These are phyloP conservation scores for Sardina pilchardus DNA, from an alignment of 2,113 vertebrate genomes.

Conservation along the genomic window DNA sequence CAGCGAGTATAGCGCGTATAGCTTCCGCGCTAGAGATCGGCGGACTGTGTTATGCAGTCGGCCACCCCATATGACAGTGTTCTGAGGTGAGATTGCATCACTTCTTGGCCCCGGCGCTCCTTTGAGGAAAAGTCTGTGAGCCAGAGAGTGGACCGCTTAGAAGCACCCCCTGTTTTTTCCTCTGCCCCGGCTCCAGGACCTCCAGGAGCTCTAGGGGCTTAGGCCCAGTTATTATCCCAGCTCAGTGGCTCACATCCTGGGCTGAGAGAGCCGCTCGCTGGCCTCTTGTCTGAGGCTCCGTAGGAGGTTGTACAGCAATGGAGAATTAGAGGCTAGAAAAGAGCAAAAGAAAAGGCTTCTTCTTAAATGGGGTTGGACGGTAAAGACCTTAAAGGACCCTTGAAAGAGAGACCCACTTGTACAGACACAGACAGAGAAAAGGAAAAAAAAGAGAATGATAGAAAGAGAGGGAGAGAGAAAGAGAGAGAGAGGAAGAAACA, in stretches of 20 bases:
- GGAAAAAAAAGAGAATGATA: conserved; percentile 21
- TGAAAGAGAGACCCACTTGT: conserved; percentile 4
- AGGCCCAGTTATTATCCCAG: conserved; percentile 1
- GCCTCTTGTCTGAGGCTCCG: not conserved
- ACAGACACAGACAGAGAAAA: not conserved
- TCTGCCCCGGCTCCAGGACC: not conserved
- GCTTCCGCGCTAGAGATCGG: too few relatives aligned
- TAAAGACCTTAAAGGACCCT: not conserved
- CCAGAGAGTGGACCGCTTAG: not conserved
- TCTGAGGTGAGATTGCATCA: not conserved
- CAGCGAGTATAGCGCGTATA: too few relatives aligned
- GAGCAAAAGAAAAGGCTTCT: not conserved
- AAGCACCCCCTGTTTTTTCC: not conserved
- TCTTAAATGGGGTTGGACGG: not conserved
- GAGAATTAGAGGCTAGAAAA: not conserved
- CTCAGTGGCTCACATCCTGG: conserved; percentile 10
- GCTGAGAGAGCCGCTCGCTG: not conserved
- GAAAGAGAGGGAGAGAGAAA: conserved; percentile 32
- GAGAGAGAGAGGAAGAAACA: not conserved
- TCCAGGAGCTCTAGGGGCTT: conserved; percentile 3
- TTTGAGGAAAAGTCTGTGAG: not conserved
- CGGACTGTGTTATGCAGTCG: too few relatives aligned
- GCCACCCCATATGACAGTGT: not conserved
- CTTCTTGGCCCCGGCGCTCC: not conserved
- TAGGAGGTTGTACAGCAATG: not conserved